Percentiles rank a stretch among this genome's conserved stretches.
Evolutionary conservation across 1,140 invertebrate genomes (phyloP).

Genomic region (Lepidostoma basale): DNA sequence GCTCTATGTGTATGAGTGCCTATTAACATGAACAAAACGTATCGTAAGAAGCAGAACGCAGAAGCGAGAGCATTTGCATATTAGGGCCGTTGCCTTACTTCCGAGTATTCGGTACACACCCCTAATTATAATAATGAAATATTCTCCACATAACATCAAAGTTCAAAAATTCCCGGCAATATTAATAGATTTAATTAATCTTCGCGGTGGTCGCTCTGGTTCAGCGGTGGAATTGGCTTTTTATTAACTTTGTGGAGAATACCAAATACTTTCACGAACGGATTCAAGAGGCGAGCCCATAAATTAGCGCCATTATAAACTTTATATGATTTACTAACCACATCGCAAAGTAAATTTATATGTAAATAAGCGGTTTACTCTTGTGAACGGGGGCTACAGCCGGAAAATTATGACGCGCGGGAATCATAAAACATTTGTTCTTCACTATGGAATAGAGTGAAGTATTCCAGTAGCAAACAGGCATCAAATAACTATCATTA

Average conservation of each 20-base stretch:
- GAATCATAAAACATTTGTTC: too few species aligned
- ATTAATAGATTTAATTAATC: conserved; percentile 41
- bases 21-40: too few species aligned
- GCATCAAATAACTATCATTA: too few species aligned
- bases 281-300: background rate
- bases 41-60: too few species aligned
- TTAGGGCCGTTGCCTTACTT: conserved; percentile 11
- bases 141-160: conserved; percentile 28
- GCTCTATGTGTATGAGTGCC: too few species aligned
- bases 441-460: too few species aligned
- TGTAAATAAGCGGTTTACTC: too few species aligned
- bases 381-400: too few species aligned
- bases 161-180: conserved; percentile 17
- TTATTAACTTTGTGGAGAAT: conserved; percentile 24
- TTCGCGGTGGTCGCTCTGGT: background rate
- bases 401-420: too few species aligned
- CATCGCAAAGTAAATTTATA: too few species aligned
- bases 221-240: background rate
- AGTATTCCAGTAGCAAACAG: too few species aligned
- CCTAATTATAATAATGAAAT: conserved; percentile 44
- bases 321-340: too few species aligned
- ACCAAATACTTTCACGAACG: conserved; percentile 28
- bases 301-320: conserved; percentile 7
- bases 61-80: conserved; percentile 41
- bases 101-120: conserved; percentile 24